A percentile compares a stretch with the other conserved stretches of the same genome.
Conservation (phyloP, 92 coral and sea anemone species). For the Porites evermanni region DNA sequence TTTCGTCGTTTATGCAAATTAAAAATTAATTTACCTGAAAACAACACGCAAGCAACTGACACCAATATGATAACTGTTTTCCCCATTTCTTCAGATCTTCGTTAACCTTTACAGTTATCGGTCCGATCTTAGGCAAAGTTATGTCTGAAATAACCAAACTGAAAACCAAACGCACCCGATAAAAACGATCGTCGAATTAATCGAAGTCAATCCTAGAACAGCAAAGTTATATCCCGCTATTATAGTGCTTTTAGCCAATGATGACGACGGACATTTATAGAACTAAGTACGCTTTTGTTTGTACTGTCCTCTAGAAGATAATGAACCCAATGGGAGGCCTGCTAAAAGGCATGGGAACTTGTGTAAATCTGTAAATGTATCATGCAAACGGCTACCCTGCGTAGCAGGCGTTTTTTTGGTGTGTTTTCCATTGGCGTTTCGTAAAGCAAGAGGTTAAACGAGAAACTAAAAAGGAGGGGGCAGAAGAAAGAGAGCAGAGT, state of each 20-base stretch:
- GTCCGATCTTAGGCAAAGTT: neutral
- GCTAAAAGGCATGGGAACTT: neutral
- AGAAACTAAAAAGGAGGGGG: too few species aligned
- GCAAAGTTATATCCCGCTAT: neutral
- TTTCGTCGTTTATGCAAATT: too few species aligned
- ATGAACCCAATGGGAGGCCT: neutral
- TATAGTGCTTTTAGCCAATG: constrained; percentile 7
- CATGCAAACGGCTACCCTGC: constrained; percentile 4
- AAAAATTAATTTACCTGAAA: constrained; percentile 13
- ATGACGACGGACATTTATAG: too few species aligned
- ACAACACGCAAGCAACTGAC: constrained; percentile 16
- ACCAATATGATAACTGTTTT: neutral
- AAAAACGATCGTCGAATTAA: neutral
- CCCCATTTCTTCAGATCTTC: neutral
- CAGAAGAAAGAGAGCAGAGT: too few species aligned
- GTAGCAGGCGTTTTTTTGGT: neutral
- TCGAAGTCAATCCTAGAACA: neutral
- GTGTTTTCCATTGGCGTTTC: too few species aligned
- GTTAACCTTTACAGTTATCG: neutral
- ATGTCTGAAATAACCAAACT: neutral
- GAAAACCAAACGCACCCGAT: neutral
- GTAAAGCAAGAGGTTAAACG: too few species aligned
- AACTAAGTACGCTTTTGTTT: neutral
- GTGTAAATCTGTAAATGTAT: neutral
- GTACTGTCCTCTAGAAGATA: neutral